phyloP scores from a whole-genome alignment of 2,888 invertebrate genomes.

The Frankliniella fusca region DNA sequence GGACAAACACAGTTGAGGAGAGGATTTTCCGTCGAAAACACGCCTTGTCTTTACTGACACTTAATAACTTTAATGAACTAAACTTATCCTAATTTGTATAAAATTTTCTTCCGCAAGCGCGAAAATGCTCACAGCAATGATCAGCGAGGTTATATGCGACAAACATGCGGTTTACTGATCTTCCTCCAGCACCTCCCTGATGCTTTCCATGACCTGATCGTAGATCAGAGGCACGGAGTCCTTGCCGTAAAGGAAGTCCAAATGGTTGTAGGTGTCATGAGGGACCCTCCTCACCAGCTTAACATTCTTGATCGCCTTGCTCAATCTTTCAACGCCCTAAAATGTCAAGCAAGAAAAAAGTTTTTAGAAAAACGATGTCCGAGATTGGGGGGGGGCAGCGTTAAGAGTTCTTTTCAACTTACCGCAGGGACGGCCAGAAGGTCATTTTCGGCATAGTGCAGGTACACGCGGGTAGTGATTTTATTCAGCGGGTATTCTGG shows the following conservation, averaged over 20 bases:
- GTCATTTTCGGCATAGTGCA: constrained; percentile 63
- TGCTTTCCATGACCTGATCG: not conserved
- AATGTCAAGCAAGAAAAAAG: too few relatives aligned
- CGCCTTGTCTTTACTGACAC: too few relatives aligned
- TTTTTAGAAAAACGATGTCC: not conserved
- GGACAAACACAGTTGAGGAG: too few relatives aligned
- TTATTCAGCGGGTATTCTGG: constrained; percentile 56
- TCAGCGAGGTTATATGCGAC: not conserved
- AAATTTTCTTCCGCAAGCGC: not conserved
- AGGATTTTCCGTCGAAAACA: too few relatives aligned
- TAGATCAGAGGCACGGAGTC: not conserved
- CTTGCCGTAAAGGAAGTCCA: not conserved
- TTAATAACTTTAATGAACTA: too few relatives aligned
- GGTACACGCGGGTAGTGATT: constrained; percentile 57
- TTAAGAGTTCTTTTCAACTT: not conserved
- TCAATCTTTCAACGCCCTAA: not conserved
- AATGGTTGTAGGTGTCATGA: constrained; percentile 14
- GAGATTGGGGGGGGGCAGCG: too few relatives aligned
- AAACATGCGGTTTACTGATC: not conserved
- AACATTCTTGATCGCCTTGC: not conserved
- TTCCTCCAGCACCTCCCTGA: not conserved
- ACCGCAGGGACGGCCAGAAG: constrained; percentile 53
- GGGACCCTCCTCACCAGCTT: not conserved
- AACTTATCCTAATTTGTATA: too few relatives aligned
- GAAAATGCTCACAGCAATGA: not conserved